Evolutionary conservation across 1,140 invertebrate species (phyloP), one percentile per base, ranked within the genome.

Genomic region (Cataglyphis hispanica): DNA sequence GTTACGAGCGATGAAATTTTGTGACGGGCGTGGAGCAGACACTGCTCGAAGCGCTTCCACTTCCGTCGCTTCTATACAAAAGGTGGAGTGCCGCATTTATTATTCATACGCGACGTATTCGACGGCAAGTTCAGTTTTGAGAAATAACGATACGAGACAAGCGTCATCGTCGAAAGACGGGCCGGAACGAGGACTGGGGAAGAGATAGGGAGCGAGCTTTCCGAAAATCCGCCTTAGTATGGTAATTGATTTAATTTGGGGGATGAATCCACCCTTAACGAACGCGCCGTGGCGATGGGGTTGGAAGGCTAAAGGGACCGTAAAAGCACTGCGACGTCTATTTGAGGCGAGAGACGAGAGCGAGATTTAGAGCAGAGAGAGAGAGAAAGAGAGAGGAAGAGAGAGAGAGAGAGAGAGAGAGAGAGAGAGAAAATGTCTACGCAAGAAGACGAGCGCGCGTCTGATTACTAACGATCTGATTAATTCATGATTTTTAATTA

Each of bases 201-300:
- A 72, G 70, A 87, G 84, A 80, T 84, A 86, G 89, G 81, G 76
- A 81, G 74, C 86, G 89, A 89, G 89, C 90, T 91, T 91, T 91
- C 87, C 90, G 90, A 91, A 91, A 91, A 91, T 91, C 90, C 90
- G 89, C 87, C 90, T 91, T 91, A 90, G 90, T 91, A 90, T 88
- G 90, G 89, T 91, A 91, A 91, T 91, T 91, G 90, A 91, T 91
- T 91, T 90, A 91, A 91, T 91, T 91, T 91, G 86, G 89, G 89
- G 90, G 89, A 91, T 91, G 90, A 91, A 91, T 91, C 90, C 90
- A 86, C 89, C 90, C 90, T 91, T 91, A 91, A 91, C 88, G 90
- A 91, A 91, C 90, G 90, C 89, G 86, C 89, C 87, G 89, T 87
- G 74, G 77, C 85, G 90, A 88, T 87, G 89, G 89, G 90, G 90